phyloP scores from a whole-genome alignment of 2,113 vertebrate species.

The Procapra przewalskii region DNA sequence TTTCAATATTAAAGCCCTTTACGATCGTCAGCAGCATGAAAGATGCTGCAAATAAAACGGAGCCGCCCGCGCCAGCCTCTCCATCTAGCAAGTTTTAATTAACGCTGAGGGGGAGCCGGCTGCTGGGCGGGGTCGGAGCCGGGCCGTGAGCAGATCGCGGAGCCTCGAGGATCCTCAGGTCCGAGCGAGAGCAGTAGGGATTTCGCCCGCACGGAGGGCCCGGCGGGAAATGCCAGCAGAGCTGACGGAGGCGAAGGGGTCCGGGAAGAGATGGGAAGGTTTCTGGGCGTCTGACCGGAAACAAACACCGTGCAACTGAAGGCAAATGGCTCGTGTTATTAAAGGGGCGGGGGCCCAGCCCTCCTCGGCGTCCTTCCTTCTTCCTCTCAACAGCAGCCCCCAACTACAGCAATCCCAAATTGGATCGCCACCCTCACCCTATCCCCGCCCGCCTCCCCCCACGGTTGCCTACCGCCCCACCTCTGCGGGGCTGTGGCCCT shows the following conservation, averaged over 20 bases:
- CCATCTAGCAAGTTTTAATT: slow-evolving; percentile 77
- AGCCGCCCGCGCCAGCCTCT: slow-evolving; percentile 71
- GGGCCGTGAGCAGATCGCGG: background rate
- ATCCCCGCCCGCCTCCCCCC: background rate
- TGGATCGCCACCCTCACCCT: too few relatives aligned
- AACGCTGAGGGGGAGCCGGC: slow-evolving; percentile 73
- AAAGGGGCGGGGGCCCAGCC: background rate
- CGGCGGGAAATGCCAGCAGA: accelerated
- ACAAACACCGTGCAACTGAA: background rate
- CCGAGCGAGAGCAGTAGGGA: background rate
- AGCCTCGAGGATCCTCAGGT: background rate
- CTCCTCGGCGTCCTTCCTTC: background rate
- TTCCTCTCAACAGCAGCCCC: background rate
- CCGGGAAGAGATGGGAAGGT: background rate
- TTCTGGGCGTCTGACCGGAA: background rate
- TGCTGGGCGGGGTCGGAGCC: slow-evolving; percentile 55
- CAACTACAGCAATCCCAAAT: background rate
- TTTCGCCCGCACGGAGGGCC: background rate
- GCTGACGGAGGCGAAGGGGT: background rate
- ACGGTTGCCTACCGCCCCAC: background rate
- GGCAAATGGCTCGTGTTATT: background rate
- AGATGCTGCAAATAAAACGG: slow-evolving; percentile 76
- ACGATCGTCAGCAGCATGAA: slow-evolving; percentile 76
- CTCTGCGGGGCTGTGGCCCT: background rate
- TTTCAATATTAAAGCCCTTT: slow-evolving; percentile 81